Conservation (phyloP, 2,888 invertebrate species). For the Erebia ligea region DNA sequence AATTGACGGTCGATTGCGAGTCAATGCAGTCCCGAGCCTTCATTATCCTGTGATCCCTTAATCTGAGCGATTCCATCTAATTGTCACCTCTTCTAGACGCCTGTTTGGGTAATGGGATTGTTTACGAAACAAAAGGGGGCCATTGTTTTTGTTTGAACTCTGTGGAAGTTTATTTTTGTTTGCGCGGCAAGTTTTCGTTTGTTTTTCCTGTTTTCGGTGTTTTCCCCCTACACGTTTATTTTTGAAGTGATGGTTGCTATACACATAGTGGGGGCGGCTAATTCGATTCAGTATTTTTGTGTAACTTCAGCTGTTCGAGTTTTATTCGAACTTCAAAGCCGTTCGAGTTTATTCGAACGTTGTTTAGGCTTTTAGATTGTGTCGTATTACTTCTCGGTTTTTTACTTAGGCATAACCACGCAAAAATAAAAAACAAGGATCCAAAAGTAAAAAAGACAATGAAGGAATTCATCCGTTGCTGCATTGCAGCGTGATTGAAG, state of each 20-base stretch:
- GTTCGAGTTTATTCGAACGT: too few species aligned
- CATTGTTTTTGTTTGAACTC: slow-evolving; percentile 35
- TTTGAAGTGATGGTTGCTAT: slow-evolving; percentile 9
- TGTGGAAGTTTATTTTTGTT: slow-evolving; percentile 9
- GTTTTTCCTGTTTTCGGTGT: slow-evolving; percentile 14
- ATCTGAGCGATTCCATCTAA: slow-evolving; percentile 1
- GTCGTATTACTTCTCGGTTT: too few species aligned
- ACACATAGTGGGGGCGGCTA: too few species aligned
- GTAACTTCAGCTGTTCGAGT: too few species aligned
- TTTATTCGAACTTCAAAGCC: too few species aligned
- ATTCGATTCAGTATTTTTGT: too few species aligned
- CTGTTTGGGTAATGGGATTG: slow-evolving; percentile 41
- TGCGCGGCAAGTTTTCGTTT: slow-evolving; percentile 10
- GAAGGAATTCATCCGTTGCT: too few species aligned
- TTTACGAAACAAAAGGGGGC: slow-evolving; percentile 39
- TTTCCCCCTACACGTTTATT: slow-evolving; percentile 10
- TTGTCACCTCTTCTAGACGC: slow-evolving; percentile 41
- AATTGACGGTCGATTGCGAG: neutral
- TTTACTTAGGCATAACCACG: too few species aligned
- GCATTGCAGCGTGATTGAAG: too few species aligned
- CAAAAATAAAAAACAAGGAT: too few species aligned
- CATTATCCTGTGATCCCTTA: neutral
- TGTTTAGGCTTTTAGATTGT: too few species aligned
- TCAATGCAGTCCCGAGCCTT: neutral
- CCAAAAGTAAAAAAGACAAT: too few species aligned